phyloP scores from a whole-genome alignment of 2,888 invertebrate genomes.

The Catocala nupta region DNA sequence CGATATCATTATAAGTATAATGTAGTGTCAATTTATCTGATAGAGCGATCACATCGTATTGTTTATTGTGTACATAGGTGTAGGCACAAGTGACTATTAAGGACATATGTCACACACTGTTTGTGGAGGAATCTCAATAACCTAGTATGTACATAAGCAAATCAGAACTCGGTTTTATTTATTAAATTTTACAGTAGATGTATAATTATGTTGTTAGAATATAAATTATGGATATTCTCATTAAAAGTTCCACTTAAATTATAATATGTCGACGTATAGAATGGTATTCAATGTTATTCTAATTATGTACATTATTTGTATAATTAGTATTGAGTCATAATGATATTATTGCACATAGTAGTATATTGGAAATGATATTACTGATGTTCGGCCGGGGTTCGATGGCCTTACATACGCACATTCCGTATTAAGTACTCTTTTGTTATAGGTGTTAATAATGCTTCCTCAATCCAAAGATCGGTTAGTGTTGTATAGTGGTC shows the following conservation, averaged over 20 bases:
- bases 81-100: constrained; percentile 64
- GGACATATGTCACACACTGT: constrained; percentile 61
- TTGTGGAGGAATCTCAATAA: constrained; percentile 79
- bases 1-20: constrained; percentile 53
- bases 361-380: constrained; percentile 50
- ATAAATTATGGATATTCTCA: constrained; percentile 65
- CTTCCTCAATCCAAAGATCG: constrained; percentile 81
- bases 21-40: constrained; percentile 50
- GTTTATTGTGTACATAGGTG: constrained; percentile 65
- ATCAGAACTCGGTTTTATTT: constrained; percentile 70
- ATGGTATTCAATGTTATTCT: constrained; percentile 74
- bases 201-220: constrained; percentile 62
- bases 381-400: constrained; percentile 38
- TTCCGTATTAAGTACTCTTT: constrained; percentile 65
- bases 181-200: constrained; percentile 69
- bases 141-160: constrained; percentile 72
- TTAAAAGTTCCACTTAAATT: constrained; percentile 69
- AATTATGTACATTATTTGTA: constrained; percentile 70
- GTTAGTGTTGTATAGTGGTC: constrained; percentile 57
- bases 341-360: constrained; percentile 69
- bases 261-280: constrained; percentile 64
- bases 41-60: constrained; percentile 64
- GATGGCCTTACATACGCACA: constrained; percentile 67
- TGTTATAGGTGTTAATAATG: constrained; percentile 64
- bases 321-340: constrained; percentile 68